Evolutionary conservation across 2,888 invertebrate genomes (phyloP).

Genomic region (Mesochorus sp.): DNA sequence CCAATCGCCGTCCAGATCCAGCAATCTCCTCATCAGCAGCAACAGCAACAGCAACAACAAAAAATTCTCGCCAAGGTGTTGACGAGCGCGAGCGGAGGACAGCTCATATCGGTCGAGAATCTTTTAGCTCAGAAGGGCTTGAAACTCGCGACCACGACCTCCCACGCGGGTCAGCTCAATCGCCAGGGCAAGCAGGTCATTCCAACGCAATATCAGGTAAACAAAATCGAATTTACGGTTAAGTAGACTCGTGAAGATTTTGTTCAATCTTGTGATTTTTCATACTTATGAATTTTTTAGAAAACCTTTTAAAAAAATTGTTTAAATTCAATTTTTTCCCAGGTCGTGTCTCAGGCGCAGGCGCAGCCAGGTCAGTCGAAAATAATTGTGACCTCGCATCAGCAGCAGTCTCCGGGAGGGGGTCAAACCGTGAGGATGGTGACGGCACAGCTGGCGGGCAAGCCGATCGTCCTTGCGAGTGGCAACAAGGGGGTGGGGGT

Average conservation of each 20-base stretch:
- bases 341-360: constrained; percentile 80
- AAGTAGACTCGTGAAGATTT: too few species aligned
- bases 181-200: constrained; percentile 79
- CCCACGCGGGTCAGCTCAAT: constrained; percentile 75
- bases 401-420: constrained; percentile 68
- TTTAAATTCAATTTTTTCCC: constrained; percentile 21
- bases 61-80: constrained; percentile 88
- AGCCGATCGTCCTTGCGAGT: constrained; percentile 79
- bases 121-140: constrained; percentile 83
- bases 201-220: constrained; percentile 80
- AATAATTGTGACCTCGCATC: constrained; percentile 78
- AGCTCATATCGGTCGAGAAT: constrained; percentile 85
- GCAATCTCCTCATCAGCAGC: constrained; percentile 82
- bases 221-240: background rate
- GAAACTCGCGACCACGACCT: constrained; percentile 75
- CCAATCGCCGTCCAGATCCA: constrained; percentile 83
- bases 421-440: constrained; percentile 80
- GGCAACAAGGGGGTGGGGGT: constrained; percentile 78
- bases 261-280: background rate
- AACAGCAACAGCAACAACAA: constrained; percentile 81
- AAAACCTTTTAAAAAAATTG: background rate
- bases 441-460: constrained; percentile 79
- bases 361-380: constrained; percentile 75
- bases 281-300: background rate
- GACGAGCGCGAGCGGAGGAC: constrained; percentile 86